These are phyloP conservation scores for Drosophila lutescens DNA, from an alignment of 2,888 invertebrate genomes.

Conservation along the genomic window DNA sequence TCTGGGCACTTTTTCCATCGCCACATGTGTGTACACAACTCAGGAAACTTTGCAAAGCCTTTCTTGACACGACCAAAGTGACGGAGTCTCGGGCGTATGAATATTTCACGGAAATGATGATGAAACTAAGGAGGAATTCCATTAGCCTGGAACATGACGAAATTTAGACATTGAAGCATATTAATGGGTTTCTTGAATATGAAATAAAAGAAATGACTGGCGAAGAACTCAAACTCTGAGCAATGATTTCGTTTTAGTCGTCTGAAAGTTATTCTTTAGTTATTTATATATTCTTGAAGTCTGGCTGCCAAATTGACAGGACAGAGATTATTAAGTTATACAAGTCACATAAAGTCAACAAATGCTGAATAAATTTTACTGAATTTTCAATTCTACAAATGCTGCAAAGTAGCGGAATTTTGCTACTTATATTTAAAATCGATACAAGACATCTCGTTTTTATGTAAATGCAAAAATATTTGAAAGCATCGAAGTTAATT, in stretches of 20 bases:
- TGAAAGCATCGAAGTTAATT: background rate
- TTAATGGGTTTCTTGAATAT: constrained; percentile 20
- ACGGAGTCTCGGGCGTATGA: constrained; percentile 25
- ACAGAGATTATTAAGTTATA: no score
- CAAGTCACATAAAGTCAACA: no score
- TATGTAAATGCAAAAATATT: background rate
- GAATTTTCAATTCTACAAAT: no score
- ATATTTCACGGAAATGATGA: constrained; percentile 36
- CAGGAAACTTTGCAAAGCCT: constrained; percentile 35
- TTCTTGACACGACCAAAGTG: constrained; percentile 24
- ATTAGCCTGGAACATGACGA: constrained; percentile 36
- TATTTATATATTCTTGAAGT: background rate
- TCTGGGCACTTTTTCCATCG: constrained; percentile 5
- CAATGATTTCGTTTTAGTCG: background rate
- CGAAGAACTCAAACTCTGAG: background rate
- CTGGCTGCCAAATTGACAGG: background rate
- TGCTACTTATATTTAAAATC: no score
- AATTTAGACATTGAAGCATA: constrained; percentile 31
- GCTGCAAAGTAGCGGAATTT: no score
- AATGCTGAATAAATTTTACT: no score
- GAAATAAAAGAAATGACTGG: constrained; percentile 10
- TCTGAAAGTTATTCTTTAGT: background rate
- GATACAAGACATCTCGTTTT: no score
- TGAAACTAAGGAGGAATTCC: constrained; percentile 39
- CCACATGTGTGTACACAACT: constrained; percentile 42